Conservation (phyloP, 2,113 vertebrate genomes). For the Mustelus asterias region DNA sequence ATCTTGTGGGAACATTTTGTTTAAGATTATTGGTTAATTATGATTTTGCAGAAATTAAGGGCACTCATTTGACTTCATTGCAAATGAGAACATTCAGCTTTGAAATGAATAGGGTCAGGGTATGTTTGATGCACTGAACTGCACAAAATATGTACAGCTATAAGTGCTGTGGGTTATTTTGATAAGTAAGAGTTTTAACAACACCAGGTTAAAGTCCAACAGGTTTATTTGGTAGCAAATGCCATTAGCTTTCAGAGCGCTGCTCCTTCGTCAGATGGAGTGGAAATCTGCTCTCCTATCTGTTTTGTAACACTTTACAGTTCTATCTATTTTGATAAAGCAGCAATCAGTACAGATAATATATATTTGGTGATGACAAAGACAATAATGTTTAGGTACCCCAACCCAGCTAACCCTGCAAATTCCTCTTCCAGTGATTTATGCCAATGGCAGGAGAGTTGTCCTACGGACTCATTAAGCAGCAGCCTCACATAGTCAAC, state of each 20-base stretch:
- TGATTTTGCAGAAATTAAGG: conserved; percentile 31
- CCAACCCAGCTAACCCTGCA: background rate
- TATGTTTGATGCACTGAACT: background rate
- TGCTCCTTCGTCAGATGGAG: too few species aligned
- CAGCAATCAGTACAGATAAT: background rate
- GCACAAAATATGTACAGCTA: background rate
- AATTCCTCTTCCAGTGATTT: background rate
- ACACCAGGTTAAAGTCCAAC: too few species aligned
- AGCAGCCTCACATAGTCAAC: background rate
- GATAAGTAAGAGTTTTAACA: too few species aligned
- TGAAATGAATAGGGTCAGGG: background rate
- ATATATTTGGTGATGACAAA: too few species aligned
- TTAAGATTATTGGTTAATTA: conserved; percentile 20
- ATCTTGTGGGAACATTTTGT: conserved; percentile 2
- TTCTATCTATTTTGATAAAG: background rate
- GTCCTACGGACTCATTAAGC: background rate
- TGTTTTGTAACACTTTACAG: too few species aligned
- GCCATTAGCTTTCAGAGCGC: too few species aligned
- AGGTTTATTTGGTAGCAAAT: too few species aligned
- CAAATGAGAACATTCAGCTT: background rate
- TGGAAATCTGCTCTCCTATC: too few species aligned
- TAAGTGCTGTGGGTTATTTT: background rate
- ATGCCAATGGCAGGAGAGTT: background rate
- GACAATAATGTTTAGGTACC: background rate
- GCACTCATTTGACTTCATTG: background rate